Conservation (phyloP, 2,113 vertebrate genomes). For the Apistogramma diplotaenia region DNA sequence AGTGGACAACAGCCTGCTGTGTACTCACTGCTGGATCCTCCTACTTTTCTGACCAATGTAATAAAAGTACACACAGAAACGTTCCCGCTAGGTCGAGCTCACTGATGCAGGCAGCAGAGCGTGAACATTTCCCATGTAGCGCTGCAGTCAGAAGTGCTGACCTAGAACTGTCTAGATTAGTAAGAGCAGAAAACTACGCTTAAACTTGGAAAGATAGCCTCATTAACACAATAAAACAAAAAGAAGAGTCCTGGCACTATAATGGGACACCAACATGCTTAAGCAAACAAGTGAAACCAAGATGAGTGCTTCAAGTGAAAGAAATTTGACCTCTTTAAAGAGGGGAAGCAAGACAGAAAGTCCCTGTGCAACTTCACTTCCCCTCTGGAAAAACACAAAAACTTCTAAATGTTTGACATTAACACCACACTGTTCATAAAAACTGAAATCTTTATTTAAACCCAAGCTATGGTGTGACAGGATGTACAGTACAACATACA, state of each 20-base stretch:
- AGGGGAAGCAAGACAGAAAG: neutral
- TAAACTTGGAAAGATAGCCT: neutral
- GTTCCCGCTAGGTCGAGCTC: slow-evolving; percentile 34
- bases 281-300: neutral
- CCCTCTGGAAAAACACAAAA: neutral
- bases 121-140: slow-evolving; percentile 17
- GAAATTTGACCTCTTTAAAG: neutral
- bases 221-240: neutral
- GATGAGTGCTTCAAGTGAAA: neutral
- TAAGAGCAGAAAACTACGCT: neutral
- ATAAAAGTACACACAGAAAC: neutral
- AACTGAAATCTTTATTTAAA: slow-evolving; percentile 77
- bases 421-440: slow-evolving; percentile 42
- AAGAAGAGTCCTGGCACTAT: neutral
- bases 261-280: neutral
- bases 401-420: neutral
- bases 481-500: slow-evolving; percentile 57
- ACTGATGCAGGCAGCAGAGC: slow-evolving; percentile 27
- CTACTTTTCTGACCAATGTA: slow-evolving; percentile 63
- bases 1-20: neutral
- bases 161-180: neutral
- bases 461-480: slow-evolving; percentile 62
- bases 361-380: neutral
- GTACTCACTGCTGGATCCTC: slow-evolving; percentile 28
- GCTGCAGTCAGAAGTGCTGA: neutral